Base-by-base conservation (phyloP, 1,140 invertebrate species). In the Liolophura sinensis region DNA sequence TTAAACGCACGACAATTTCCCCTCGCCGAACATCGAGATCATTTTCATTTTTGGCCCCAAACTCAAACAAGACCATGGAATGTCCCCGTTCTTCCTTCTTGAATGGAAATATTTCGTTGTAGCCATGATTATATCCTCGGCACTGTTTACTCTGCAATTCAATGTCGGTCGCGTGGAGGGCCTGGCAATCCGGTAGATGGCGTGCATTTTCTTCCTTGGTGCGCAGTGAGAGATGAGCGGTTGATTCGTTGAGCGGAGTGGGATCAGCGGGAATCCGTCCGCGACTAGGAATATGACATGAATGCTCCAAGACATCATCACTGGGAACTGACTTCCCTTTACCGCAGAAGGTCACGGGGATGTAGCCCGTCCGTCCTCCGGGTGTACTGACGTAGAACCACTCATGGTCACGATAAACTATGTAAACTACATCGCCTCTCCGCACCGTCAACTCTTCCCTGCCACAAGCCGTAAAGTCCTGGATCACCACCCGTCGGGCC, bases 321-420 rank as follows among this genome's bases (percentile, higher is more conserved):
- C 40, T 25, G 46, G 18, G 18, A 20, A 27, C n/a, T 40, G 47
- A 31, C 25, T 56, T 66, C 54, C 51, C 48, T 16, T 61, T 68
- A 1, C 71, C 40, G 50, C 40, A 56, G 51, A 58, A 73, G 12
- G 55, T 65, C 3, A 59, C 92, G 14, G 95, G 95, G 72, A 97
- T 95, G 76, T 97, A 98, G 1, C 95, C 95, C 85, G 97, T 94
- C 81, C 92, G 89, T 62, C 92, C 86, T 40, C 92, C 92, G 67
- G 93, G 92, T 1, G 92, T 90, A 79, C 96, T 95, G 0, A 97
- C 93, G 86, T 97, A 97, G 0, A 96, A 93, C 95, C 95, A 97
- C 78, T 97, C 95, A 81, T 97, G 96, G 82, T 97, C 95, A 74
- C 94, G 87, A 82, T 97, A 97, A 62, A 97, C 84, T 62, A 96